phyloP scores from a whole-genome alignment of 2,888 invertebrate genomes.

The Tenthredo notha region DNA sequence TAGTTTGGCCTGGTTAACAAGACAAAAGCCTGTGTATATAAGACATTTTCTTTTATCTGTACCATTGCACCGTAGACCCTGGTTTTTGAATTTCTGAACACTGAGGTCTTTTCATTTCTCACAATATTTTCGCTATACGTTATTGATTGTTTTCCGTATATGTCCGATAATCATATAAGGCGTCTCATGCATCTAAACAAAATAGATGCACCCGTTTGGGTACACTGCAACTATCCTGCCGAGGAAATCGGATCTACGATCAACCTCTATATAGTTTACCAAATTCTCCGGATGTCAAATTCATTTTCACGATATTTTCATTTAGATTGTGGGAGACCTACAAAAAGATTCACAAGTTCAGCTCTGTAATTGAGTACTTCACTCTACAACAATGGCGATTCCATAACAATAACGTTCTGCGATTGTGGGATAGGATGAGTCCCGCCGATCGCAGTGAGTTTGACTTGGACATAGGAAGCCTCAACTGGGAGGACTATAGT shows the following conservation, averaged over 20 bases:
- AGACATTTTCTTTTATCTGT: constrained; percentile 68
- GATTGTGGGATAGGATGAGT: constrained; percentile 82
- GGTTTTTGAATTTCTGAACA: background rate
- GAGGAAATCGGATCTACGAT: background rate
- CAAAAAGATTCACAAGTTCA: constrained; percentile 86
- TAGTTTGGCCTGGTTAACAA: constrained; percentile 78
- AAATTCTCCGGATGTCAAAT: background rate
- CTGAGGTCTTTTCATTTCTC: background rate
- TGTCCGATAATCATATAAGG: too few relatives aligned
- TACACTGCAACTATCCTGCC: background rate
- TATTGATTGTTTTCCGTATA: background rate
- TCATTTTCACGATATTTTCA: constrained; percentile 51
- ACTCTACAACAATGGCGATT: constrained; percentile 88
- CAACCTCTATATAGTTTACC: background rate
- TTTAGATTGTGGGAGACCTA: constrained; percentile 87
- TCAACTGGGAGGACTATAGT: constrained; percentile 88
- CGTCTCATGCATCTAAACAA: too few relatives aligned
- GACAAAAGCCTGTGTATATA: constrained; percentile 83
- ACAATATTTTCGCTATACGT: background rate
- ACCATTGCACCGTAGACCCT: background rate
- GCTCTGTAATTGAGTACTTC: constrained; percentile 88
- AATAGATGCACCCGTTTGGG: too few relatives aligned
- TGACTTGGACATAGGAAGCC: constrained; percentile 84
- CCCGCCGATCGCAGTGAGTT: constrained; percentile 83
- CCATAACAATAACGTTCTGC: constrained; percentile 81